Base-by-base conservation (phyloP, 1,140 invertebrate species). In the Tetragnatha versicolor region DNA sequence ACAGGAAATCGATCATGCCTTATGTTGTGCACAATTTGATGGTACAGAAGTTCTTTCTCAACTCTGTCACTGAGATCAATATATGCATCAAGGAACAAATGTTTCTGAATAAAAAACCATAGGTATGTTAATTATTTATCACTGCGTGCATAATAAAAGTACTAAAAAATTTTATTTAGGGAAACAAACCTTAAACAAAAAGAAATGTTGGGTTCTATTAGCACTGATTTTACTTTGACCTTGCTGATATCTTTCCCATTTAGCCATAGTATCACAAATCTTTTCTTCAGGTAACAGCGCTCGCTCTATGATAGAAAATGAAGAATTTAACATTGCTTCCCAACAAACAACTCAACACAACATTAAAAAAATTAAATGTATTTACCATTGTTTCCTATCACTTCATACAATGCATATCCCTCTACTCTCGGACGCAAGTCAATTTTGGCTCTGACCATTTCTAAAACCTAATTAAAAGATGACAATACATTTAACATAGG, bases 31-130 rank as follows among this genome's bases (percentile, higher is more conserved):
- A 98, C 87, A 35, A 97, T 92, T 88, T 98, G 96, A 87, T 98
- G 94, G 86, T 97, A 97, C n/a, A 98, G 85, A 27, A 98, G 87
- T 86, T 98, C 95, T 85, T 97, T 96, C 86, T 98, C 96, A 1
- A 98, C 94, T 0, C 92, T 92, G 87, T 96, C 94, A 69, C 90
- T 91, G 80, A 91, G 87, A 86, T 94, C 94, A 85, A 95, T 92
- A 84, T 90, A 97, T 79, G 90, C 91, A 87, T 92, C 94, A 82
- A 93, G 89, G 87, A 98, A 97, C 60, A 98, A 86, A 83, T 97
- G 95, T 88, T 98, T 98, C 88, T 98, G 94, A 83, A 94, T 93
- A 29, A 94, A 87, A 9, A 70, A 7, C 84, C 94, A 92, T 31
- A 84, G 2, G 10, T 22, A 12, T 22, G 17, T 60, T 14, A 12